Evolutionary conservation across 2,797 vertebrate species (phyloP), one percentile per base, ranked within the genome.

Genomic region (Sebastiscus albofasciatus): DNA sequence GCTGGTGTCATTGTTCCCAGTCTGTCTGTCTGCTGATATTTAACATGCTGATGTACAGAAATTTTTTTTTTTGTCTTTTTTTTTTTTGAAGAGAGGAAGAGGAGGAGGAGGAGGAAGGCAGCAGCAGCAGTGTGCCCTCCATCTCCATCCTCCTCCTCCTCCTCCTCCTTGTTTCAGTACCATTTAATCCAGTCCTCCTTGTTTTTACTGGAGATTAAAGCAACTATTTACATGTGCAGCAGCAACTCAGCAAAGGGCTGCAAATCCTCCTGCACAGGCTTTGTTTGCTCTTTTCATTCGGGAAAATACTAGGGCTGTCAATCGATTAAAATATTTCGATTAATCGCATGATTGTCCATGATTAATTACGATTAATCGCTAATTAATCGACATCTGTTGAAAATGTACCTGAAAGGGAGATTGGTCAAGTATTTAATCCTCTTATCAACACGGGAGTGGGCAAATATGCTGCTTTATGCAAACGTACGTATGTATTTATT

Each of bases 1-100:
- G 87, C 80, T 85, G 90, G 54, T 87, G 82, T 87, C 85, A 82
- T 88, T 90, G 89, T 89, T 80, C 79, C 79, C 52, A 16, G 42
- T 67, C 73, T 74, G 70, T 72, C 31, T 80, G 77, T 54, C 80
- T 76, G 79, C 39, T 82, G 12, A 80, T 65, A 60, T 79, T 80
- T 76, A 67, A 65, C 77, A 73, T 20, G 75, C 68, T 89, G 72
- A 84, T 84, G 80, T 16, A 66, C 75, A 72, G 31, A 31, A 39
- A 55, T 67, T 69, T 74, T 52, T 12, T 61, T 49, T 72, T 67
- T 69, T 31, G 68, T 59, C 81, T 76, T 66, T 34, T 13, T 42
- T 42, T 42, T 42, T 42, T 42, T 46, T 18, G 2, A 42, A 42
- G 34, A 61, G 73, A 69, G 67, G 72, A 71, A 58, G 72, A 67